Base-by-base conservation (phyloP, 2,888 invertebrate species). In the Oligia fasciuncula region DNA sequence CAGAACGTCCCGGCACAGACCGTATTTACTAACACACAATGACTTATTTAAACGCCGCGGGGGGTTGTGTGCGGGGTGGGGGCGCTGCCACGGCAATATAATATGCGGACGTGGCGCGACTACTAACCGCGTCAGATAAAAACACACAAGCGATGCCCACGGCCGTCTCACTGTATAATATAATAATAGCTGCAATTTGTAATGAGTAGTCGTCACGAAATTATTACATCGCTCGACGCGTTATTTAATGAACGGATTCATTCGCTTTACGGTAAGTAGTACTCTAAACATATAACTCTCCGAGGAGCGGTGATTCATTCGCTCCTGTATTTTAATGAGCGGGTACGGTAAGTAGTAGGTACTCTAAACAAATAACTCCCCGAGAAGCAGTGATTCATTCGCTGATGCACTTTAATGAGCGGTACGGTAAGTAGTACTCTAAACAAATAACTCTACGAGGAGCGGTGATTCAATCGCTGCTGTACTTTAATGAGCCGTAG, bases 71-170 rank as follows among this genome's bases (percentile, higher is more conserved):
- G n/a, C 0, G 49, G 13, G 40, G 14, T 19, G 17, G 19, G 11
- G 11, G n/a, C 23, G 13, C 65, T 49, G 60, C 49, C 60, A 19
- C 73, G 73, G 67, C 66, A 73, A 88, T 87, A 77, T 87, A 77
- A 81, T 77, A 79, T 49, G 77, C 85, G 87, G 74, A 86, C 88
- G 87, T 87, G 87, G 49, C 76, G 77, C 73, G 88, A 79, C 76
- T 87, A 75, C 65, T 63, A 81, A 88, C 60, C 75, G 75, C 49
- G 67, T 51, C 77, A 66, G 87, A 88, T 87, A 87, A 81, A 84
- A 79, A 73, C 79, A 83, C 73, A 77, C 84, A 83, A 76, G 71
- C 70, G 84, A 73, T 54, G 67, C 67, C 72, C 23, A 67, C 86
- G 43, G 74, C 67, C 84, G 79, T 57, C 73, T 43, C 74, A 62